Percentiles rank a stretch among this genome's conserved stretches.
Evolutionary conservation across 2,113 vertebrate genomes (phyloP).

Genomic region (Dromaius novaehollandiae): DNA sequence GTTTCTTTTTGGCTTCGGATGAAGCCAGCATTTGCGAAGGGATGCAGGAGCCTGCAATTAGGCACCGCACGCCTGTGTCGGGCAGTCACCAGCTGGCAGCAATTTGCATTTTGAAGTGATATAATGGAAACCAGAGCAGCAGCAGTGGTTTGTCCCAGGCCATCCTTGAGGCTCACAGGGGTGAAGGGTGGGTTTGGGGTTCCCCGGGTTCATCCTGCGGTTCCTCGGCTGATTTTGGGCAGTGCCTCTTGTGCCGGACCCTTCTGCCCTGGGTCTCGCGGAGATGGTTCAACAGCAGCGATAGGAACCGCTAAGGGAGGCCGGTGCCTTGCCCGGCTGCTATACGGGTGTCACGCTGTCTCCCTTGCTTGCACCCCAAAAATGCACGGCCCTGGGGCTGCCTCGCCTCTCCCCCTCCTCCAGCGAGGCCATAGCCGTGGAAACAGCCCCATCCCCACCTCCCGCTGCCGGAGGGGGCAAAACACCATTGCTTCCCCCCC

Average conservation of each 20-base stretch:
- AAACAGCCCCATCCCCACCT: neutral
- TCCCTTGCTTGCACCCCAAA: neutral
- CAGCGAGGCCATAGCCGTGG: neutral
- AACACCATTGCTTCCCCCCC: too few relatives aligned
- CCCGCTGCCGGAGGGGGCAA: neutral
- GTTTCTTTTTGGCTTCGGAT: neutral
- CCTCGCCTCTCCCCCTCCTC: neutral
- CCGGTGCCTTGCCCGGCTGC: rapidly evolving
- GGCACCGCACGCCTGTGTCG: too few relatives aligned
- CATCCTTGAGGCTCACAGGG: rapidly evolving
- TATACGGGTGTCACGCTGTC: rapidly evolving
- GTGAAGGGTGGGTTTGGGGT: neutral
- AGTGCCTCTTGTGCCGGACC: too few relatives aligned
- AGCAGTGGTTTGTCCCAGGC: neutral
- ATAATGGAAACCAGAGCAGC: neutral
- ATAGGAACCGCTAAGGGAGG: neutral
- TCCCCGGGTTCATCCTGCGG: too few relatives aligned
- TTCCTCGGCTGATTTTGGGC: neutral
- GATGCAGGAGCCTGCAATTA: neutral
- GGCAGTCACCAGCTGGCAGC: neutral
- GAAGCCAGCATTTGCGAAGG: neutral
- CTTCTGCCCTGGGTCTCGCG: neutral
- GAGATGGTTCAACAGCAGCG: neutral
- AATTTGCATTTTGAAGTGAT: neutral
- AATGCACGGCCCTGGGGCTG: rapidly evolving